Percentiles rank a stretch among this genome's conserved stretches.
phyloP scores from a whole-genome alignment of 2,113 vertebrate species.

The Clinocottus analis region DNA sequence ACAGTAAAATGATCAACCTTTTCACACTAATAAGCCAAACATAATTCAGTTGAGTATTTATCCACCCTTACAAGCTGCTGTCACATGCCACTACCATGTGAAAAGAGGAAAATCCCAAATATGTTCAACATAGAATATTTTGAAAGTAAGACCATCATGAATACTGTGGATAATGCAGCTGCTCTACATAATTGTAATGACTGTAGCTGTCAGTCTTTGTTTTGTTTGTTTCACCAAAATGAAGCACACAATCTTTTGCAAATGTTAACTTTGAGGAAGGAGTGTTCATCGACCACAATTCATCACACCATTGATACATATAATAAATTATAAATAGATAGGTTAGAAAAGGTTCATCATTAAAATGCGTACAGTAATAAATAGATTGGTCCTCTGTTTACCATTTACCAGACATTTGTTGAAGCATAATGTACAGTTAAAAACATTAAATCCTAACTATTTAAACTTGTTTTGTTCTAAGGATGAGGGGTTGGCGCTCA shows the following conservation, averaged over 20 bases:
- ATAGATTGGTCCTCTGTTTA: conserved; percentile 73
- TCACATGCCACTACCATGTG: conserved; percentile 41
- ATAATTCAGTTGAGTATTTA: no score
- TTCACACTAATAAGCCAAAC: conserved; percentile 48
- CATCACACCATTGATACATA: conserved; percentile 29
- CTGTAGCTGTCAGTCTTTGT: not conserved
- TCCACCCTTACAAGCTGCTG: no score
- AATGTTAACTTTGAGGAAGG: conserved; percentile 28
- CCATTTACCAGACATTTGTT: conserved; percentile 52
- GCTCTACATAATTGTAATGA: not conserved
- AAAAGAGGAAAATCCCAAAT: conserved; percentile 34
- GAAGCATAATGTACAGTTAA: conserved; percentile 51
- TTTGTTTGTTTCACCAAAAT: conserved; percentile 25
- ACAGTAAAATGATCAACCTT: conserved; percentile 18
- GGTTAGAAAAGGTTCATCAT: conserved; percentile 55
- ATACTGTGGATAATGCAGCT: conserved; percentile 32
- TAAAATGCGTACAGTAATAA: conserved; percentile 75
- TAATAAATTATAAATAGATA: conserved; percentile 68
- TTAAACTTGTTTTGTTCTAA: conserved; percentile 54
- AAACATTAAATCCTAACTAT: conserved; percentile 57
- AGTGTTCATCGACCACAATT: conserved; percentile 31
- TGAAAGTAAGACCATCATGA: conserved; percentile 25
- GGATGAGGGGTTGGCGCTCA: conserved; percentile 60
- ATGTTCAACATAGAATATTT: conserved; percentile 6
- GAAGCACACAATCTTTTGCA: conserved; percentile 2